Evolutionary conservation across 2,888 invertebrate species (phyloP).

Genomic region (Parnassius smintheus): DNA sequence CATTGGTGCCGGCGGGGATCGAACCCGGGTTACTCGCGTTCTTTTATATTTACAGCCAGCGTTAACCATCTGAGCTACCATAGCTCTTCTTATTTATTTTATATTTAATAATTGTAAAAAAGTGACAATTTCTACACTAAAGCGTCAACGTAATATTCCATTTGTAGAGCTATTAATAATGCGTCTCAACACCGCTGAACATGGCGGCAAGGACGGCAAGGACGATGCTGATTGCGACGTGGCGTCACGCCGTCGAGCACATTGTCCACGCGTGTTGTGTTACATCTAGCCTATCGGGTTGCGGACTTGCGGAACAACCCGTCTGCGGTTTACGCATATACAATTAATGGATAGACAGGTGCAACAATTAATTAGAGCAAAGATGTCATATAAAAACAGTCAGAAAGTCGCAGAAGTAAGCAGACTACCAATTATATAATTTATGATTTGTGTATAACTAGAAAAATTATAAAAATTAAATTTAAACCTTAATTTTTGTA

Average conservation of each 20-base stretch:
- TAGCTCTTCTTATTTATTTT: not conserved
- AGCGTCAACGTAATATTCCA: not conserved
- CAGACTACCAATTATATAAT: too few relatives aligned
- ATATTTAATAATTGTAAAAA: not conserved
- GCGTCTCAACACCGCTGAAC: not conserved
- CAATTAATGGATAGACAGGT: conserved; percentile 14
- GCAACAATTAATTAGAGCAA: conserved; percentile 21
- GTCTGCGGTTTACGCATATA: conserved; percentile 6
- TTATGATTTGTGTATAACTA: too few relatives aligned
- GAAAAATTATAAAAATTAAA: too few relatives aligned
- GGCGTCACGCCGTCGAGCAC: conserved; percentile 15
- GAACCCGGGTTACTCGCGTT: too few relatives aligned
- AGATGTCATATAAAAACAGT: not conserved
- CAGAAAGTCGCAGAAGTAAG: too few relatives aligned
- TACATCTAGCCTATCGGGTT: conserved; percentile 19
- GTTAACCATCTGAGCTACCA: too few relatives aligned
- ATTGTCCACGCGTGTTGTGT: conserved; percentile 10
- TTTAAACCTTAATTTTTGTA: too few relatives aligned
- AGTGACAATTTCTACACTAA: not conserved
- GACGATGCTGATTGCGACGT: conserved; percentile 7
- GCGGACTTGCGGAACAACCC: conserved; percentile 13
- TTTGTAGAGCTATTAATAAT: not conserved
- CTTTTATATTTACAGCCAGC: too few relatives aligned
- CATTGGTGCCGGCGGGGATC: too few relatives aligned
- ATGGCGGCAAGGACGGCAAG: conserved; percentile 20